Base-by-base conservation (phyloP, 1,140 invertebrate genomes). In the Heliconius nattereri region DNA sequence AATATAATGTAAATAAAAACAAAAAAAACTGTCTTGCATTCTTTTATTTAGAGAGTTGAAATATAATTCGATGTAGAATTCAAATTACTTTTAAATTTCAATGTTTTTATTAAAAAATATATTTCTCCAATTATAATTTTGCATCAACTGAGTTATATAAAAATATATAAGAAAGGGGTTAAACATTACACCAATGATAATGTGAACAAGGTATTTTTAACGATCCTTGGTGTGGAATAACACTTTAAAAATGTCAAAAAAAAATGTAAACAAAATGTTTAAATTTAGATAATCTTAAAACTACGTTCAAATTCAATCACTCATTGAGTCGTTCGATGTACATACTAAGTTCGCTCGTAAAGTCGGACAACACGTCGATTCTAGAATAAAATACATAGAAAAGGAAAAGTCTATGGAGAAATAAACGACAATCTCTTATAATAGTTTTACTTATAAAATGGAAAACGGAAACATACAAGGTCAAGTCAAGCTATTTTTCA, bases 281-380 rank as follows among this genome's bases (percentile, higher is more conserved):
- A 13, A 66, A 29, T 66, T 66, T 29, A 29, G 23, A 66, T 13
- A 66, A 66, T 66, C 60, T 66, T 66, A 66, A 26, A 29, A 66
- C 60, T 66, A 66, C 60, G 16, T 66, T 66, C 26, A 66, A 29
- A 66, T 23, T 29, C 60, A 66, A 32, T 76, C 60, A 76, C 37
- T 76, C 60, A 29, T 40, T 60, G 72, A 78, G 29, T 78, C 76
- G 76, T 78, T 78, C 76, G 76, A 78, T 78, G 76, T 71, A 78
- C 66, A 78, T 72, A 71, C 71, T 54, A 71, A 72, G 76, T 72
- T 78, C 76, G 76, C 66, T 78, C 76, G 76, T 54, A 78, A 72
- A 29, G 40, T 78, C 76, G 76, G 66, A 54, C 45, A 76, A 45
- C 16, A 52, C 26, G 71, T 78, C 76, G 76, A 45, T 71, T 76